Percentiles rank a stretch among this genome's conserved stretches.
These are phyloP conservation scores for Petrosia ficiformis DNA, from an alignment of 37 sponge, comb jelly and placozoan species.

Conservation along the genomic window DNA sequence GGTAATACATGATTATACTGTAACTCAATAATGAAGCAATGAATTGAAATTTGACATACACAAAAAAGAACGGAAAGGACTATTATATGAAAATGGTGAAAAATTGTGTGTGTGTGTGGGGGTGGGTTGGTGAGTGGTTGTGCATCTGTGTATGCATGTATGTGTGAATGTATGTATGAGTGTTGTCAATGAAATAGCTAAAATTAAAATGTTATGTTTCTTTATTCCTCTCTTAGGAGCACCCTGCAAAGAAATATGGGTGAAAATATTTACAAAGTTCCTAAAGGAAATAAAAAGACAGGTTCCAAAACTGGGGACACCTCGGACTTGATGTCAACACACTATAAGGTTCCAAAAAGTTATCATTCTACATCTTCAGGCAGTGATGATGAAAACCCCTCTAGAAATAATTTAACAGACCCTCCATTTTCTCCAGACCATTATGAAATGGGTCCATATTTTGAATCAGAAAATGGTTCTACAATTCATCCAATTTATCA, in stretches of 20 bases:
- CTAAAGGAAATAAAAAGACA: not conserved
- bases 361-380: not conserved
- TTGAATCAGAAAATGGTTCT: not conserved
- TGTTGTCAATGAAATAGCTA: not conserved
- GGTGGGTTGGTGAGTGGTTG: no score
- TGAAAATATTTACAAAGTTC: constrained; percentile 5
- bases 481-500: not conserved
- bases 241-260: not conserved
- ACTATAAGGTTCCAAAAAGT: not conserved
- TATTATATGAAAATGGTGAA: no score
- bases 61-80: no score
- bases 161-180: not conserved
- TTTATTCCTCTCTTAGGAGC: no score
- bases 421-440: constrained; percentile 3
- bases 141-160: not conserved
- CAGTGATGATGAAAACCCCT: not conserved
- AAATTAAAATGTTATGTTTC: no score
- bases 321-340: not conserved
- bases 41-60: no score
- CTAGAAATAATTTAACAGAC: not conserved
- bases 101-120: no score
- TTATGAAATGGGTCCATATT: constrained; percentile 1
- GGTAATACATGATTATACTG: no score
- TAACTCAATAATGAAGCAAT: no score
- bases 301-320: not conserved